Conservation (phyloP, 2,888 invertebrate species). For the Chromoteleia sp. region DNA sequence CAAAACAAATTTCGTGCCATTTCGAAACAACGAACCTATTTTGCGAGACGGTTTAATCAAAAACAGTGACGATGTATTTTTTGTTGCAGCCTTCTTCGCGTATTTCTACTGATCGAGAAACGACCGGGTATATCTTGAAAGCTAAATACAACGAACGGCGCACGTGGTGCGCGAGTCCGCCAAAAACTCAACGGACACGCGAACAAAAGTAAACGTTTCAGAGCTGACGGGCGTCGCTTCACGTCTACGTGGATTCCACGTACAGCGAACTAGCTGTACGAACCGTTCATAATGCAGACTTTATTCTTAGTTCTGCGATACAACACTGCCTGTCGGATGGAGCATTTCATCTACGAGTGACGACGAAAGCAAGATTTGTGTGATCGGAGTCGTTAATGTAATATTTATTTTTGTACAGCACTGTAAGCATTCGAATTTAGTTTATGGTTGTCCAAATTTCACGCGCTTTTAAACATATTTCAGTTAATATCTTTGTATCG, state of each 20-base stretch:
- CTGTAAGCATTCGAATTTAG: background rate
- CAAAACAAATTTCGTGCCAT: background rate
- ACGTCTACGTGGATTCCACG: background rate
- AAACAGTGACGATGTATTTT: slow-evolving; percentile 5
- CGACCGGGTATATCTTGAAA: background rate
- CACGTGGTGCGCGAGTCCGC: background rate
- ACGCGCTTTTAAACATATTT: too few relatives aligned
- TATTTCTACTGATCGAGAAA: slow-evolving; percentile 75
- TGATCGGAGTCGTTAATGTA: slow-evolving; percentile 71
- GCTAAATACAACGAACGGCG: background rate
- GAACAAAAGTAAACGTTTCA: slow-evolving; percentile 4
- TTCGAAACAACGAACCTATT: background rate
- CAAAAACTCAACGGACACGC: slow-evolving; percentile 5
- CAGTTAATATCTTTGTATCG: too few relatives aligned
- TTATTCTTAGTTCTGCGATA: background rate
- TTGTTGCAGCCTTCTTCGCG: slow-evolving; percentile 77
- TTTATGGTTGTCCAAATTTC: too few relatives aligned
- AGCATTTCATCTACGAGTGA: background rate
- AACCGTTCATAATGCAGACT: slow-evolving; percentile 15
- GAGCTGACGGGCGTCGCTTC: slow-evolving; percentile 1
- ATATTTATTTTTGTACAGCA: slow-evolving; percentile 66
- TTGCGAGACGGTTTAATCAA: background rate
- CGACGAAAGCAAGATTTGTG: slow-evolving; percentile 36
- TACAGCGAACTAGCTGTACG: slow-evolving; percentile 10
- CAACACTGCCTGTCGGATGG: background rate